Evolutionary conservation across 2,113 vertebrate genomes (phyloP).

Genomic region (Isichthys henryi): DNA sequence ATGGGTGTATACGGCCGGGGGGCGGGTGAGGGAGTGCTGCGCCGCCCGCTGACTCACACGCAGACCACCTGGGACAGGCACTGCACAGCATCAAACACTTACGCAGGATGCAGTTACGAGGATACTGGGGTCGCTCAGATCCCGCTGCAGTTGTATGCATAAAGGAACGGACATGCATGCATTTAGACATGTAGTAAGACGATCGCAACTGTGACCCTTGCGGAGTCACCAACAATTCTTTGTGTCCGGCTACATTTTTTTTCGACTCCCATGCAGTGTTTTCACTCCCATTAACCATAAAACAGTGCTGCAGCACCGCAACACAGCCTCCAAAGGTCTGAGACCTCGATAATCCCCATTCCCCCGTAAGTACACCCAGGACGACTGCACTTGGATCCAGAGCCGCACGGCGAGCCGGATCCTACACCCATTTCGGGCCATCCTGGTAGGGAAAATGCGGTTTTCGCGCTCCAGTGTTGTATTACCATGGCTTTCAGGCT

Average conservation of each 20-base stretch:
- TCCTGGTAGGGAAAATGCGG: neutral
- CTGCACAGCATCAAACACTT: constrained; percentile 17
- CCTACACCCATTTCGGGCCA: neutral
- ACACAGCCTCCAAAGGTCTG: neutral
- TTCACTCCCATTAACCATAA: neutral
- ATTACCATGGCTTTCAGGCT: neutral
- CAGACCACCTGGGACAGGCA: neutral
- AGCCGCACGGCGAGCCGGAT: neutral
- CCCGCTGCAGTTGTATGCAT: neutral
- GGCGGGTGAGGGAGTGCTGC: neutral
- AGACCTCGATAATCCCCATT: neutral
- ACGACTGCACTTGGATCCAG: neutral
- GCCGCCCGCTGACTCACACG: neutral
- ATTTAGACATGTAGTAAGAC: neutral
- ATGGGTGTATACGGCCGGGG: neutral
- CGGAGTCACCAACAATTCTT: neutral
- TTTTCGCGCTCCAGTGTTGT: neutral
- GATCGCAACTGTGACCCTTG: neutral
- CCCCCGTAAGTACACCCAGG: neutral
- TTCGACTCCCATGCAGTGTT: neutral
- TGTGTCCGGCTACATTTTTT: neutral
- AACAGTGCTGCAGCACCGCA: neutral
- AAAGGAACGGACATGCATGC: neutral
- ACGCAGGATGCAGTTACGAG: constrained; percentile 19
- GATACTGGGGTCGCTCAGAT: neutral